Evolutionary conservation across 2,888 invertebrate species (phyloP).

Genomic region (Capitulum mitella): DNA sequence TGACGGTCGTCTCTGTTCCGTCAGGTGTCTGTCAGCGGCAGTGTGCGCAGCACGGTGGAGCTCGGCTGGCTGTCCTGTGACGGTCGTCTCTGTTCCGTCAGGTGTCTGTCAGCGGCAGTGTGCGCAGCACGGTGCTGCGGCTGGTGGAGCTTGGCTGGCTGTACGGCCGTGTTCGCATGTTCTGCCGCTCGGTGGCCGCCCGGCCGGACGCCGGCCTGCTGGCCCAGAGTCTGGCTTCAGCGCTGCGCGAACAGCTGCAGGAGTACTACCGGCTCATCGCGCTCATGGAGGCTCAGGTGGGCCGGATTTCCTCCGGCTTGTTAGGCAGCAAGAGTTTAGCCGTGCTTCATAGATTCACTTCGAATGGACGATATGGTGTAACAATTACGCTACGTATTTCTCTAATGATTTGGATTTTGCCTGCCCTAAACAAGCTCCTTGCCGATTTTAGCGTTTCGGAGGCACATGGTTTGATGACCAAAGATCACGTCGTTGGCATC

Average conservation of each 20-base stretch:
- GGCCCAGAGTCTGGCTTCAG: constrained; percentile 77
- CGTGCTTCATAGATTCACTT: too few species aligned
- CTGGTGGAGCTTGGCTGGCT: constrained; percentile 79
- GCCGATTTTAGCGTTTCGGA: too few species aligned
- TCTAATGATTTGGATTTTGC: too few species aligned
- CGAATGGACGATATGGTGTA: too few species aligned
- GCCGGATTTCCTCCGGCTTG: too few species aligned
- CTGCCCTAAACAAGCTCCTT: too few species aligned
- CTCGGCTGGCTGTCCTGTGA: too few species aligned
- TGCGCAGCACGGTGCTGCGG: constrained; percentile 59
- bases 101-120: constrained; percentile 27
- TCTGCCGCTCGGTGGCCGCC: constrained; percentile 53
- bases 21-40: constrained; percentile 15
- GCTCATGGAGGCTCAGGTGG: constrained; percentile 74
- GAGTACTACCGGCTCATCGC: constrained; percentile 85
- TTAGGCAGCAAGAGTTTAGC: too few species aligned
- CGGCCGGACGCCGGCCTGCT: constrained; percentile 54
- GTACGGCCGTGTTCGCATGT: constrained; percentile 71
- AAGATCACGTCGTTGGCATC: too few species aligned
- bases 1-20: too few species aligned
- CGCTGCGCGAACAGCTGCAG: constrained; percentile 72
- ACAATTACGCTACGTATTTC: too few species aligned
- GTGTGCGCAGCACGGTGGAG: neutral
- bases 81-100: neutral
- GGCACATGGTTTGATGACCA: too few species aligned